Base-by-base conservation (phyloP, 92 coral and sea anemone genomes). In the Muricea muricata region DNA sequence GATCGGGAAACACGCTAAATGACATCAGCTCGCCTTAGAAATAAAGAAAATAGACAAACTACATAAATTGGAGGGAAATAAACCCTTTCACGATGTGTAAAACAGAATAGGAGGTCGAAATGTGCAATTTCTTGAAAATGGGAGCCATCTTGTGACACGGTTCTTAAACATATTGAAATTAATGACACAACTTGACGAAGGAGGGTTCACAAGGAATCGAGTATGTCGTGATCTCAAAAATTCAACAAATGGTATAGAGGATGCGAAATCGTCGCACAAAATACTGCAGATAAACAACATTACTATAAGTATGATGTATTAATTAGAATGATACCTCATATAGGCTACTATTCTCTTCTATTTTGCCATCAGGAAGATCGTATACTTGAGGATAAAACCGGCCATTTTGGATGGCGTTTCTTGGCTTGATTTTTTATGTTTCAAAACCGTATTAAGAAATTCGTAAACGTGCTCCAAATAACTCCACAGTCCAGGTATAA, bases 351-450 rank as follows among this genome's bases (percentile, higher is more conserved):
- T 37, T 35, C 54, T 12, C 50, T 56, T 72, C 26, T 78, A 78
- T 63, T 56, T 78, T 47, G 71, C 33, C 71, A 56, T 35, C 32
- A 58, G 70, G 52, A 56, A 63, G 45, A 78, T 39, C 54, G 28
- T 55, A 78, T 54, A 65, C 70, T 56, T 78, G 89, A 88, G 93
- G 94, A 96, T 91, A 94, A 96, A 92, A 91, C 94, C 99, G 94
- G 99, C 99, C 99, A 96, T 96, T 96, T 96, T 96, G 99, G 99
- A 96, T 93, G 94, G 97, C 99, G 97, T 93, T 92, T 93, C 88
- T 96, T 89, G 96, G 97, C 67, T 78, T 58, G 95, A 91, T 80
- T 90, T 96, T 94, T 89, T 90, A 92, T 92, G 89, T 84, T 92
- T 93, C 93, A 92, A 95, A 90, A 96, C 92, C 90, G 87, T 65